Evolutionary conservation across 2,113 vertebrate species (phyloP), one percentile per base, ranked within the genome.

Genomic region (Sminthopsis crassicaudata): DNA sequence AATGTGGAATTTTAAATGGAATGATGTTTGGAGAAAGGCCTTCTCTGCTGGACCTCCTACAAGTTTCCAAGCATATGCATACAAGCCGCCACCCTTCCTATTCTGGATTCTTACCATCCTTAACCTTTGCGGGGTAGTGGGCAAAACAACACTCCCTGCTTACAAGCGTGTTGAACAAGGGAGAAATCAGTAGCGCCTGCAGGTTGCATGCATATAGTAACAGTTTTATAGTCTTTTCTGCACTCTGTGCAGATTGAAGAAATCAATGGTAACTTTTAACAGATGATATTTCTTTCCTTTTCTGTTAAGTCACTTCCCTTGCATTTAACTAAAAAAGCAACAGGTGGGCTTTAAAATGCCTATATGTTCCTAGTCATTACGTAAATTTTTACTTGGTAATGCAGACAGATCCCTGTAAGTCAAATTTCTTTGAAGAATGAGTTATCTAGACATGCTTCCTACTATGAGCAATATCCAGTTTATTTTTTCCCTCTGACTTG

Each of bases 61-160:
- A 27, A 93, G 93, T 91, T 95, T 96, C 94, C 91, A 94, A 97
- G 98, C 98, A 98, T 97, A 97, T 98, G 98, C 98, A 98, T 98
- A 97, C 96, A 97, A 97, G 97, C 97, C 97, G 96, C 93, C 96
- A 46, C 94, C 50, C 10, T 94, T 96, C 96, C 95, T 91, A 42
- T 92, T 95, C 93, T 95, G 95, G 95, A 94, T 11, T 46, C 54
- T 95, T 46, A 22, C 55, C 90, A 97, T 96, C 92, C 96, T 95
- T 90, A 24, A 89, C 89, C 94, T 98, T 93, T 96, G 96, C 48
- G 96, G 95, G 91, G 94, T 88, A 91, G 91, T 53, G 94, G 2
- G 90, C 96, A 91, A 30, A 94, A 93, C 95, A 93, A 93, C 5
- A 23, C 92, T 84, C 52, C 95, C 91, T 95, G 89, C 89, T 97